A percentile compares a stretch with the other conserved stretches of the same genome.
Conservation (phyloP, 2,797 vertebrate species). For the Semaprochilodus insignis region DNA sequence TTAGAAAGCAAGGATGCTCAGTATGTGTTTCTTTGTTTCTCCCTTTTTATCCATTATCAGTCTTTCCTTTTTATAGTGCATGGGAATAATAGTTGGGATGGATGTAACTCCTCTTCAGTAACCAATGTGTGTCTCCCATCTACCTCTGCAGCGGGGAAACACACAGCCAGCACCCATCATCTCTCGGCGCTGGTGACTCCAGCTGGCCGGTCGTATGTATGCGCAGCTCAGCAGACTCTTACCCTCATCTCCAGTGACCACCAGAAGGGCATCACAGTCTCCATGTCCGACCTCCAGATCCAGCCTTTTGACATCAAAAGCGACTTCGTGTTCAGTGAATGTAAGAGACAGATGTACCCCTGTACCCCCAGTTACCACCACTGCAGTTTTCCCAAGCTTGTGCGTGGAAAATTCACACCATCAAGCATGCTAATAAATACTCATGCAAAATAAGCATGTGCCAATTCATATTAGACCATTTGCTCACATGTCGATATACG, state of each 20-base stretch:
- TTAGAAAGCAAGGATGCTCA: not conserved
- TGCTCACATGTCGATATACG: not conserved
- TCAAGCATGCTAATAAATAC: not conserved
- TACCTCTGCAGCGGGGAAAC: constrained; percentile 84
- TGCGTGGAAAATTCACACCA: not conserved
- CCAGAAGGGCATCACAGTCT: constrained; percentile 89
- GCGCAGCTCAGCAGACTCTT: constrained; percentile 90
- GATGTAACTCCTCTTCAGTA: not conserved
- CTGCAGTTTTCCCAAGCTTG: not conserved
- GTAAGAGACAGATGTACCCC: constrained; percentile 70
- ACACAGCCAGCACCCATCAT: constrained; percentile 88
- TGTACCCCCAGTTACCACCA: not conserved
- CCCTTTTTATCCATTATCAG: not conserved
- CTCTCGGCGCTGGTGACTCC: constrained; percentile 93
- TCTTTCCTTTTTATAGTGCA: not conserved
- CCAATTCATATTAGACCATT: not conserved
- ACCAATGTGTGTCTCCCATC: constrained; percentile 13
- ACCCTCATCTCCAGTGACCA: constrained; percentile 91
- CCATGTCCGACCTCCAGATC: constrained; percentile 90
- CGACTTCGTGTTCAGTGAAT: constrained; percentile 96
- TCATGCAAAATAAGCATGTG: not conserved
- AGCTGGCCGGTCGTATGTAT: constrained; percentile 87
- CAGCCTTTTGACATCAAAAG: constrained; percentile 95
- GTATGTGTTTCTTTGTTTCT: not conserved
- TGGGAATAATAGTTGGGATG: not conserved